Evolutionary conservation across 2,113 vertebrate genomes (phyloP).

Genomic region (Cranoglanis bouderius): DNA sequence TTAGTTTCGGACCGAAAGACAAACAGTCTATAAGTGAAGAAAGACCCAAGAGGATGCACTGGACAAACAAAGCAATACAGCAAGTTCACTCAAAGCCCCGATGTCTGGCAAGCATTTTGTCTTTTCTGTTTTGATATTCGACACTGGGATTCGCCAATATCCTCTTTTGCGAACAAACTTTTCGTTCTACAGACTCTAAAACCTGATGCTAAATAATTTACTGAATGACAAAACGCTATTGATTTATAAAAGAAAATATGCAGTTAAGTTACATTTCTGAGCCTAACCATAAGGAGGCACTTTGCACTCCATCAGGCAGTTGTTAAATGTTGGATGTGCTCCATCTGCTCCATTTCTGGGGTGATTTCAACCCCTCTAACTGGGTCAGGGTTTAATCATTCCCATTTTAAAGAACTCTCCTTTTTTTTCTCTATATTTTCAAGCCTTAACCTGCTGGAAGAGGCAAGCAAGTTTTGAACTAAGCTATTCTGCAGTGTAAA

Average conservation of each 20-base stretch:
- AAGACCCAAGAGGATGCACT: background rate
- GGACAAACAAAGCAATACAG: conserved; percentile 23
- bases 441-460: background rate
- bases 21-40: background rate
- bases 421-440: background rate
- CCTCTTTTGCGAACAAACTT: background rate
- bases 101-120: background rate
- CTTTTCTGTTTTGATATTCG: conserved; percentile 1
- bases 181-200: background rate
- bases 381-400: conserved; percentile 16
- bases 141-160: background rate
- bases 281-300: background rate
- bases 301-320: background rate
- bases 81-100: background rate
- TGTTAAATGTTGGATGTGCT: background rate
- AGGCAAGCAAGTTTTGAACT: background rate
- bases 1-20: conserved; percentile 14
- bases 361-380: background rate
- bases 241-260: background rate
- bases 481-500: background rate
- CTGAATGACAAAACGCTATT: background rate
- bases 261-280: background rate
- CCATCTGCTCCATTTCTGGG: conserved; percentile 12
- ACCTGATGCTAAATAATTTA: background rate
- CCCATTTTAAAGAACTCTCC: background rate